Conservation (phyloP, 2,888 invertebrate species). For the Auanema freiburgensis region DNA sequence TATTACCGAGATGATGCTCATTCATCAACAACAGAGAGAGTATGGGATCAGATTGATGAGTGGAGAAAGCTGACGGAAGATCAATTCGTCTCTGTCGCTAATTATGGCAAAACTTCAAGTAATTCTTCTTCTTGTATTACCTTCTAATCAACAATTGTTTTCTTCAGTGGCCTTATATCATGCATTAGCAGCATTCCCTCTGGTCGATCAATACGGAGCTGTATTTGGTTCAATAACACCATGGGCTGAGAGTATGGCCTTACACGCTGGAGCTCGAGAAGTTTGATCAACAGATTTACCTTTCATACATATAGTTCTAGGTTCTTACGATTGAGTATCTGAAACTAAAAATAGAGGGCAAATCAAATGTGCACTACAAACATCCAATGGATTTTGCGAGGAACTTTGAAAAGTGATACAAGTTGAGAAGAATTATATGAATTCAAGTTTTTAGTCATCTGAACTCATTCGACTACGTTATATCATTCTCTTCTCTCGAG, state of each 20-base stretch:
- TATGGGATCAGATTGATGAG: too few relatives aligned
- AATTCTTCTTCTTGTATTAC: too few relatives aligned
- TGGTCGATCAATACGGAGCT: constrained; percentile 21
- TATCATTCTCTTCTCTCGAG: constrained; percentile 16
- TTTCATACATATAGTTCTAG: neutral
- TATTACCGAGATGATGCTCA: too few relatives aligned
- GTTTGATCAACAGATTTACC: constrained; percentile 5
- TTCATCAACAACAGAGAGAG: too few relatives aligned
- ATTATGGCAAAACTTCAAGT: too few relatives aligned
- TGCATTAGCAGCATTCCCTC: constrained; percentile 21
- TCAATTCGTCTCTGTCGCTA: too few relatives aligned
- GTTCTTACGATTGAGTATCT: constrained; percentile 30
- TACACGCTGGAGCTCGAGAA: constrained; percentile 16
- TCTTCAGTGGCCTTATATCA: constrained; percentile 23
- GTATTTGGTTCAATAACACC: constrained; percentile 35
- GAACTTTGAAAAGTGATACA: constrained; percentile 4
- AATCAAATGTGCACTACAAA: constrained; percentile 20
- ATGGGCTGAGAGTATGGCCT: constrained; percentile 35
- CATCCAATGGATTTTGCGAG: constrained; percentile 24
- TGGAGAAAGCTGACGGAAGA: too few relatives aligned
- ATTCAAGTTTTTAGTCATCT: neutral
- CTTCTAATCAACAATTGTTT: too few relatives aligned
- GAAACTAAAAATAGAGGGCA: constrained; percentile 17
- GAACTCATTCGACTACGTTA: constrained; percentile 12
- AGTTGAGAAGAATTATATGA: neutral